These are phyloP conservation scores for Hypomesus transpacificus DNA, from an alignment of 2,113 vertebrate species.

Conservation along the genomic window DNA sequence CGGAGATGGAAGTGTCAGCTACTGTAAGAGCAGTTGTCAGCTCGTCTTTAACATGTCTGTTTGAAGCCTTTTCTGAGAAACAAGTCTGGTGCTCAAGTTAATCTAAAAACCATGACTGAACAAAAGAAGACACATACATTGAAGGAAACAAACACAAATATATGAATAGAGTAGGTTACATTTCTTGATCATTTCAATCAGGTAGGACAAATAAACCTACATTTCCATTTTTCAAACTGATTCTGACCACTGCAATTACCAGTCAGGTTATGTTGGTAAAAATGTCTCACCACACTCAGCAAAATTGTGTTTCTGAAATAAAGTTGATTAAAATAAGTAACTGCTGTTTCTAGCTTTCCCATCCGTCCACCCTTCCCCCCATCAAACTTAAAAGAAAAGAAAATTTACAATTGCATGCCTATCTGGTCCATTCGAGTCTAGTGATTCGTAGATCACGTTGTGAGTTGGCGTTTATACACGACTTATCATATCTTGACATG, in stretches of 20 bases:
- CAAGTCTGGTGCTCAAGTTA: neutral
- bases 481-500: neutral
- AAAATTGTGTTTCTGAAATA: slow-evolving; percentile 22
- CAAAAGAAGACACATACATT: neutral
- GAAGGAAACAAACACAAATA: neutral
- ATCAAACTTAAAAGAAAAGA: neutral
- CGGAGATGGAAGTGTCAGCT: neutral
- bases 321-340: slow-evolving; percentile 36
- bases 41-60: neutral
- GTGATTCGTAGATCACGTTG: neutral
- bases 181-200: neutral
- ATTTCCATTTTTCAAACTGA: neutral
- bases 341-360: too few species aligned
- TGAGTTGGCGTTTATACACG: neutral
- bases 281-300: neutral
- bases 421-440: slow-evolving; percentile 1
- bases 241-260: neutral
- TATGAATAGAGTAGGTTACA: neutral
- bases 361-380: neutral
- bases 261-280: neutral
- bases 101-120: neutral
- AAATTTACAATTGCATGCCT: neutral
- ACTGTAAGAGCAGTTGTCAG: neutral
- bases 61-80: slow-evolving; percentile 1
- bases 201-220: neutral